Base-by-base conservation (phyloP, 1,140 invertebrate genomes). In the Phocides pigmalion region DNA sequence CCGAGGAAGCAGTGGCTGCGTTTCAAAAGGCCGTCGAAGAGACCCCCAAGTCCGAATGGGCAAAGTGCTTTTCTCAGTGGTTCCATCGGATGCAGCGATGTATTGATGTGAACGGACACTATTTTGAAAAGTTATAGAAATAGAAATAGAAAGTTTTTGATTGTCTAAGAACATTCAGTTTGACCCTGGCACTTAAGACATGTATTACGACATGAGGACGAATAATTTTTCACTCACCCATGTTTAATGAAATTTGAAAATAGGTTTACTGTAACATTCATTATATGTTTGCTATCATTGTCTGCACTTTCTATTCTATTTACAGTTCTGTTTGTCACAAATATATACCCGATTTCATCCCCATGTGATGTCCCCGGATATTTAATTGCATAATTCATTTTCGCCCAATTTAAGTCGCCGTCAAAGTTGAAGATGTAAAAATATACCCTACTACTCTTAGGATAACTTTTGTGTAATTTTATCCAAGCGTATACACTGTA, bases 281-380 rank as follows among this genome's bases (percentile, higher is more conserved):
- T 61, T 20, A 50, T 49, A 11, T 39, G 25, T 28, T 37, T 50
- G 22, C 37, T 67, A n/a, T 50, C 22, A 39, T 63, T 47, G 1
- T 50, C 14, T 12, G 39, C 25, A 11, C 67, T 25, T 25, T 62
- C 19, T 25, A 53, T 41, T 41, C 39, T 41, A 20, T 14, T 22
- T 41, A 50, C 46, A 6, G 68, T 74, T 14, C 12, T 19, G 0
- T 47, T 62, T 12, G 64, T 77, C 3, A 70, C 51, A 56, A 68
- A 77, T n/a, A 68, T 19, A 17, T 77, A 77, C 6, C 75, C 72
- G 5, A 74, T 14, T 14, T 77, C 68, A 58, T 77, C 75, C n/a
- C 53, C 63, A 58, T 74, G 75, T 1, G 64, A 16, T 2, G 63
- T 59, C 1, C 75, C 75, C 9, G 69, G 44, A n/a, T 50, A 59